Evolutionary conservation across 2,888 invertebrate species (phyloP).

Genomic region (Camponotus fellah): DNA sequence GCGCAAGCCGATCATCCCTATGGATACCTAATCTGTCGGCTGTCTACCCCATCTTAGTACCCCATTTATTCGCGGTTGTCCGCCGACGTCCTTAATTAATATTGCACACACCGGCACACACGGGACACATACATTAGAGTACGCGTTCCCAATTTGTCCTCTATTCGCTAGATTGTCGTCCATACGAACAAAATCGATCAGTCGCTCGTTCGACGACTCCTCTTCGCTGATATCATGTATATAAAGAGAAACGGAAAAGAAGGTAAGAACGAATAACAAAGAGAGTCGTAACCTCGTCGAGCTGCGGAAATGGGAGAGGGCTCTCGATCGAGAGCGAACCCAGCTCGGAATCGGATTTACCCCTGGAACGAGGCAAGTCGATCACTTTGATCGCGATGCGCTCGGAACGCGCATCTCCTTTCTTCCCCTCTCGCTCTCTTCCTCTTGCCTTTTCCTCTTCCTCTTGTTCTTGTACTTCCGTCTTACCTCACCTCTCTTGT

Average conservation of each 20-base stretch:
- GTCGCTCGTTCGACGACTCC: slow-evolving; percentile 47
- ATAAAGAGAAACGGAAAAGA: slow-evolving; percentile 52
- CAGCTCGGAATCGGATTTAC: slow-evolving; percentile 1
- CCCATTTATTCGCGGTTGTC: slow-evolving; percentile 64
- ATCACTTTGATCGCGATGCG: slow-evolving; percentile 44
- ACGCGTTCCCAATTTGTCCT: not conserved
- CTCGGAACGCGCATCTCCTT: slow-evolving; percentile 22
- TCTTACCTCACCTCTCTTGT: not conserved
- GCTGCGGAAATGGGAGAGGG: slow-evolving; percentile 26
- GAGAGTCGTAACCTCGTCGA: slow-evolving; percentile 51
- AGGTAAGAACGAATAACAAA: slow-evolving; percentile 59
- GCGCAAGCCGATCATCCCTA: slow-evolving; percentile 56
- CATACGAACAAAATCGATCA: slow-evolving; percentile 61
- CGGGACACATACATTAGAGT: slow-evolving; percentile 59
- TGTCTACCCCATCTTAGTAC: slow-evolving; percentile 63
- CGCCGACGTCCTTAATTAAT: slow-evolving; percentile 78
- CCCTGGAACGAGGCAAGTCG: slow-evolving; percentile 43
- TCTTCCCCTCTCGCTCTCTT: not conserved
- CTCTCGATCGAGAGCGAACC: slow-evolving; percentile 57
- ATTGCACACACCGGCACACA: slow-evolving; percentile 86
- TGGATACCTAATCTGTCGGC: slow-evolving; percentile 45
- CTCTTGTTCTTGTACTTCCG: not conserved
- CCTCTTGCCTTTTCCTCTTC: not conserved
- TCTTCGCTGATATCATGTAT: slow-evolving; percentile 6
- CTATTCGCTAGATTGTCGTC: slow-evolving; percentile 20